Evolutionary conservation across 1,140 invertebrate genomes (phyloP).

Genomic region (Drosophila sulfurigaster): DNA sequence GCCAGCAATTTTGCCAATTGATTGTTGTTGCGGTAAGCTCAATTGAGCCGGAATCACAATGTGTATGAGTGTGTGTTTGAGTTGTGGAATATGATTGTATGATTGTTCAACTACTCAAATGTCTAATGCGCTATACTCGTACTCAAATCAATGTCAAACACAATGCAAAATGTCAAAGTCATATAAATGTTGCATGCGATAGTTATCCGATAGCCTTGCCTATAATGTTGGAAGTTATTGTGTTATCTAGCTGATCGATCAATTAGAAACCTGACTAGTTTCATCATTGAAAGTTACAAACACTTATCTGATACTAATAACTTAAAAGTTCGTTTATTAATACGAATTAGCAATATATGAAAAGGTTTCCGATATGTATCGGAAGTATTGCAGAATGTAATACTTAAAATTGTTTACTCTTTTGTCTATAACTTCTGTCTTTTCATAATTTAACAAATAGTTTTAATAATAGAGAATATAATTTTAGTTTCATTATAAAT

Average conservation of each 20-base stretch:
- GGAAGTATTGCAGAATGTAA: too few species aligned
- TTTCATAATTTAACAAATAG: too few species aligned
- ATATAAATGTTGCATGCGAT: constrained; percentile 1
- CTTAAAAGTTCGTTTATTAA: too few species aligned
- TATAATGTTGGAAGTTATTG: neutral
- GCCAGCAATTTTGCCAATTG: constrained; percentile 41
- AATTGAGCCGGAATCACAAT: constrained; percentile 32
- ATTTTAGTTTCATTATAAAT: too few species aligned
- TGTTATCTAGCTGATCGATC: neutral
- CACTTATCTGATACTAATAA: too few species aligned
- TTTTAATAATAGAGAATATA: too few species aligned
- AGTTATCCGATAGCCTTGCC: constrained; percentile 26
- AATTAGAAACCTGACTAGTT: neutral
- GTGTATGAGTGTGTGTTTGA: too few species aligned
- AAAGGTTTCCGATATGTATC: too few species aligned
- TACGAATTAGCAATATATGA: too few species aligned
- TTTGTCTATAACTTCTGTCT: too few species aligned
- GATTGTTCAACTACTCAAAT: constrained; percentile 2
- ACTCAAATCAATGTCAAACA: constrained; percentile 34
- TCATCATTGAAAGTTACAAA: neutral
- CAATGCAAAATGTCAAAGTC: constrained; percentile 48
- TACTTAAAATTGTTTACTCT: too few species aligned
- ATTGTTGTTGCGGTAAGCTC: constrained; percentile 27
- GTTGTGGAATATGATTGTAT: neutral
- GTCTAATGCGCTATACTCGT: neutral